phyloP scores from a whole-genome alignment of 2,888 invertebrate genomes.

The Helleia helle region DNA sequence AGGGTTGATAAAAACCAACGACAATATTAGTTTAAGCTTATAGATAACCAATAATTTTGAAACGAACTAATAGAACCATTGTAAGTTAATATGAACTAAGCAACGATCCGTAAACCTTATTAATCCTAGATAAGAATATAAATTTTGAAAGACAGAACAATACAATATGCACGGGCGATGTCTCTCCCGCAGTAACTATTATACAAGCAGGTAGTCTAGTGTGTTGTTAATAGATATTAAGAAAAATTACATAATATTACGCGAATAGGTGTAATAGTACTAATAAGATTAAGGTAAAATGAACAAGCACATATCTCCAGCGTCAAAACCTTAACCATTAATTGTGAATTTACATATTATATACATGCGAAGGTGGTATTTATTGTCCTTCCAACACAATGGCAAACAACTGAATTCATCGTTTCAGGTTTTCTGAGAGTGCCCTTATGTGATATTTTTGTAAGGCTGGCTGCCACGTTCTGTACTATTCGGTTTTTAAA shows the following conservation, averaged over 20 bases:
- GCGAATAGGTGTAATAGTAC: constrained; percentile 10
- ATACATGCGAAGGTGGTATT: constrained; percentile 27
- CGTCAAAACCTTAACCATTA: constrained; percentile 26
- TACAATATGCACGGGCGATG: neutral
- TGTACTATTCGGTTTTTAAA: too few species aligned
- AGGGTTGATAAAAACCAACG: constrained; percentile 9
- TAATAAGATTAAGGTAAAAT: constrained; percentile 8
- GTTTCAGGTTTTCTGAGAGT: neutral
- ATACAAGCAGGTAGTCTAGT: neutral
- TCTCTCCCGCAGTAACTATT: neutral
- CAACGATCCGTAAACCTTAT: neutral
- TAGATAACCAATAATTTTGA: constrained; percentile 6
- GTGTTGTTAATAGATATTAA: neutral
- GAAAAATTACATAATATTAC: neutral
- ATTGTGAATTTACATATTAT: constrained; percentile 38
- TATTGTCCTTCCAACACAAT: constrained; percentile 1
- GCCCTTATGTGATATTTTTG: neutral
- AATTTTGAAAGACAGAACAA: constrained; percentile 1
- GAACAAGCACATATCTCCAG: constrained; percentile 22
- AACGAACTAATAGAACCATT: neutral
- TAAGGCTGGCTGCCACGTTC: neutral
- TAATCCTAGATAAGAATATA: constrained; percentile 3
- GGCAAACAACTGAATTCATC: neutral
- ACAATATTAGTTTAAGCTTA: constrained; percentile 9
- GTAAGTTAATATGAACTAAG: neutral